Evolutionary conservation across 2,113 vertebrate genomes (phyloP), one percentile per base, ranked within the genome.

Genomic region (Nycticorax nycticorax): DNA sequence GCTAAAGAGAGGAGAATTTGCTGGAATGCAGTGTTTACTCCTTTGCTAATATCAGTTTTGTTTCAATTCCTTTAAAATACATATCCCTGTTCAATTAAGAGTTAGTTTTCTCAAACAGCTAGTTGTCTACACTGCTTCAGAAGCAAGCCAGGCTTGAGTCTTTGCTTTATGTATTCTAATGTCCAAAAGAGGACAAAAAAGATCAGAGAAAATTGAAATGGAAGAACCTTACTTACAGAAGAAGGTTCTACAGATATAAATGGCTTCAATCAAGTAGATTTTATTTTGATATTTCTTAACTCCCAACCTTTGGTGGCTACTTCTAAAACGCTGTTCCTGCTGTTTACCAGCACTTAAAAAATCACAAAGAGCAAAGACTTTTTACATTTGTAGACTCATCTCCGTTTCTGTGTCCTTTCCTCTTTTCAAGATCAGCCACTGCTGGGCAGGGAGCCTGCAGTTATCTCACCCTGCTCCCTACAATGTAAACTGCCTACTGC

Each of bases 391-490:
- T 62, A 78, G 30, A 47, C 81, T 85, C 39, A 53, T 93, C 62
- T 71, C 39, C 17, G 6, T 93, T 97, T 95, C 82, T 68, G 79
- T 59, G 56, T 81, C 63, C 47, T 93, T 96, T 68, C 83, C 85
- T 84, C 48, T 89, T 93, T 86, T 52, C 39, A 89, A 92, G 72
- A 72, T 72, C 33, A n/a, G 33, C 53, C 28, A 9, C 22, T 71
- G 90, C 77, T 56, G 56, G 76, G 45, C 53, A 89, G 93, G 71
- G 90, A 91, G 39, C 1, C 4, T 79, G 63, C 48, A 50, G 71
- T 66, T 95, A 62, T 52, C 95, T 95, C 57, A 60, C 73, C 50
- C 82, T 92, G n/a, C 80, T 92, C 68, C 68, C 24, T 68, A 2
- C 75, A 52, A 35, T 35, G 43, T 35, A 90, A 92, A 77, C 76